Evolutionary conservation across 2,797 vertebrate genomes (phyloP), one percentile per base, ranked within the genome.

Genomic region (Aldrovandia affinis): DNA sequence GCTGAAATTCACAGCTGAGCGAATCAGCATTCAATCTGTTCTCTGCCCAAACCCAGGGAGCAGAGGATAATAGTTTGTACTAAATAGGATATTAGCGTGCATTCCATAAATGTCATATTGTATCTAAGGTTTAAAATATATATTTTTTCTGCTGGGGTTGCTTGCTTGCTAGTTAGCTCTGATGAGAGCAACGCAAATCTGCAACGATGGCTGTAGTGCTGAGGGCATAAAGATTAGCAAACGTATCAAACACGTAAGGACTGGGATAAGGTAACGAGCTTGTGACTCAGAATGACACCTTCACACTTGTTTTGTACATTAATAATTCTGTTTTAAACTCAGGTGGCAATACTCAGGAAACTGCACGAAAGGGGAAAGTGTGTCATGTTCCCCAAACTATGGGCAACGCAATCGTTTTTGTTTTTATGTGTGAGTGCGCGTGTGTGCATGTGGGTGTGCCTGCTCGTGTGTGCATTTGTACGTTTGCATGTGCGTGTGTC

Each of bases 391-490:
- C 18, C 68, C 18, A 22, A 39, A 2, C 3, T 7, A 73, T 36
- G 70, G 15, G 20, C 12, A n/a, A n/a, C 20, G 22, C 42, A 44
- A 47, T 77, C 33, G 5, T 1, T 84, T 2, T 39, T 44, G 36
- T 36, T 15, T 47, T 39, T 78, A 44, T 78, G 28, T 78, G 42
- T 78, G 39, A 39, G 77, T 55, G 63, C 65, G 65, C 63, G 30
- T 50, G 85, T 83, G 82, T n/a, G 75, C 44, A 36, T 77, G 73
- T 77, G 73, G 33, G 73, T 77, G 73, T 77, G 73, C n/a, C n/a
- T n/a, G n/a, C n/a, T n/a, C n/a, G n/a, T n/a, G n/a, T n/a, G n/a
- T n/a, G 15, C 63, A 30, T 47, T 84, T 83, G 82, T 39, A 50
- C 30, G 78, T 55, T 22, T 59, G 54, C 28, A 42, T 59, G 22